phyloP scores from a whole-genome alignment of 2,113 vertebrate species.

The Gnathonemus echidnorhynchus region DNA sequence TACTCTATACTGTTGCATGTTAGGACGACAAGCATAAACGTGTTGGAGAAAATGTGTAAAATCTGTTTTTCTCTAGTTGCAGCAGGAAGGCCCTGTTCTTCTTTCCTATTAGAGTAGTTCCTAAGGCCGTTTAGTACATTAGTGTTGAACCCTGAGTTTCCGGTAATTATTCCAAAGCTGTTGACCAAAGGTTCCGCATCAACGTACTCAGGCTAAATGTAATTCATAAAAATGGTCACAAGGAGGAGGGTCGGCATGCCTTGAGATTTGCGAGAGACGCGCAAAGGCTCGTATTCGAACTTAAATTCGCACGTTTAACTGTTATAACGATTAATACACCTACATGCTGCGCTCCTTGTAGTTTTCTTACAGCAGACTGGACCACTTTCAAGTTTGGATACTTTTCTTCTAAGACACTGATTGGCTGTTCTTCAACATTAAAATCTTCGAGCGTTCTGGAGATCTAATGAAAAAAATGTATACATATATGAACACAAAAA shows the following conservation, averaged over 20 bases:
- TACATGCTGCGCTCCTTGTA: constrained; percentile 71
- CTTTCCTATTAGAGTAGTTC: neutral
- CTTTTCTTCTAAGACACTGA: constrained; percentile 65
- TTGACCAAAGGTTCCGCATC: neutral
- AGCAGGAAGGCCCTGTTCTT: neutral
- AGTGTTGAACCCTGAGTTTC: neutral
- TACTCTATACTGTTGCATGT: neutral
- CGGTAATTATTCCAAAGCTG: neutral
- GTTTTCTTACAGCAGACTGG: constrained; percentile 68
- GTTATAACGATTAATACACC: constrained; percentile 33
- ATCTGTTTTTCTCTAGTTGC: neutral
- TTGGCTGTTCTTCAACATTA: constrained; percentile 78
- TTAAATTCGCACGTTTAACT: neutral
- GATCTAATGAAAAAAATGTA: constrained; percentile 59
- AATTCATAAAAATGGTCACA: constrained; percentile 29
- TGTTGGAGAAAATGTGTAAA: neutral
- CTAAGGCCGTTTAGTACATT: neutral
- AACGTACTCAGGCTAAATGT: neutral
- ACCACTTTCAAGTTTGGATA: constrained; percentile 81
- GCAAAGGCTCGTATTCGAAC: neutral
- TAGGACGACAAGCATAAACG: neutral
- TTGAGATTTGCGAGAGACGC: neutral
- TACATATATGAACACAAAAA: neutral
- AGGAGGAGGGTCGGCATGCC: constrained; percentile 32
- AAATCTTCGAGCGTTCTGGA: constrained; percentile 85